These are phyloP conservation scores for Pseudochirops cupreus DNA, from an alignment of 2,797 vertebrate species.

Conservation along the genomic window DNA sequence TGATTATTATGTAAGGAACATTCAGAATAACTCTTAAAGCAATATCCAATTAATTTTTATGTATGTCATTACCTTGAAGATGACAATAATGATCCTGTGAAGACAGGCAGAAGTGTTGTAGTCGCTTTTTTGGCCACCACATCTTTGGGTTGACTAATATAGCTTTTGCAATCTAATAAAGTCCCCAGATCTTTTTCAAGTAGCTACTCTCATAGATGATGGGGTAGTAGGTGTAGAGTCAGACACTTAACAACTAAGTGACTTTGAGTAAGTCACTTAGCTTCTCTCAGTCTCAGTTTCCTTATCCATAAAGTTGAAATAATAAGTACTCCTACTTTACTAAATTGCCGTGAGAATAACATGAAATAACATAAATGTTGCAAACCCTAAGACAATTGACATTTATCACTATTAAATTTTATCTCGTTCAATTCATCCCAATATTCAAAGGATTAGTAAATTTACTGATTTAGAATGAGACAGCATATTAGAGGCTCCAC, in stretches of 20 bases:
- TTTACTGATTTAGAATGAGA: not conserved
- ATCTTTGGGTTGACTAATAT: not conserved
- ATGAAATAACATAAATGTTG: not conserved
- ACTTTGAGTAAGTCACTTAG: not conserved
- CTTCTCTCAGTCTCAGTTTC: not conserved
- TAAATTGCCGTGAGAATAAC: not conserved
- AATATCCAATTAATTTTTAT: not conserved
- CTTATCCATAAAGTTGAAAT: not conserved
- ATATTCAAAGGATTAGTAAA: not conserved
- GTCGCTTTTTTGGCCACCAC: not conserved
- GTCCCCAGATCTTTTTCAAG: not conserved
- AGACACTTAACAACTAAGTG: not conserved
- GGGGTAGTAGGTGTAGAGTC: not conserved
- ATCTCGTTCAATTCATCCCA: not conserved
- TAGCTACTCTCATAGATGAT: not conserved
- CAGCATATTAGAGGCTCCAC: not conserved
- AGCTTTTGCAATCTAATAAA: not conserved
- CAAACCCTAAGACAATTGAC: not conserved
- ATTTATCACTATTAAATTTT: not conserved
- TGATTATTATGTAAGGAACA: not conserved
- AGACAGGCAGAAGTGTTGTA: not conserved
- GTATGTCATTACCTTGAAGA: not conserved
- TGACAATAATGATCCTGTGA: not conserved
- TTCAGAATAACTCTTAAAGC: not conserved
- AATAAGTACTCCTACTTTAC: not conserved